Evolutionary conservation across 2,113 vertebrate genomes (phyloP).

Genomic region (Stegastes partitus): DNA sequence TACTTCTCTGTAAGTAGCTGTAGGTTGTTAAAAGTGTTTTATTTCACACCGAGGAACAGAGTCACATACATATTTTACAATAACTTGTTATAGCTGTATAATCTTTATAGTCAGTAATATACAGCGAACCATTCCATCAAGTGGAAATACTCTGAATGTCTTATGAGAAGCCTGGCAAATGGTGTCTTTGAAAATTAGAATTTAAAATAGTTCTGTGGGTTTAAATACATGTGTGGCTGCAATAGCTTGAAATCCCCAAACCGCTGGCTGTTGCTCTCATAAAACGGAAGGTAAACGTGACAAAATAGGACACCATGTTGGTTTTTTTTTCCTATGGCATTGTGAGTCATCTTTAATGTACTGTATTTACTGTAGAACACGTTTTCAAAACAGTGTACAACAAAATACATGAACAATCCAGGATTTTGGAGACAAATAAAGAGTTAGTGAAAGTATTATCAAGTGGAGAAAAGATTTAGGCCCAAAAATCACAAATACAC

Average conservation of each 20-base stretch:
- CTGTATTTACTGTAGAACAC: not conserved
- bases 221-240: not conserved
- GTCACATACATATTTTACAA: not conserved
- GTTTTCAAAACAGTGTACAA: not conserved
- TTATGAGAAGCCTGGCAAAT: not conserved
- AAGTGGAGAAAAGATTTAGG: not conserved
- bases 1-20: not conserved
- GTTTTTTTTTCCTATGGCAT: not conserved
- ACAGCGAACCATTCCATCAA: no score
- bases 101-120: not conserved
- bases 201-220: no score
- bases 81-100: no score
- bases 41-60: not conserved
- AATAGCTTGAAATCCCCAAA: not conserved
- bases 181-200: no score
- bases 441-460: no score
- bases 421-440: not conserved
- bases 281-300: not conserved
- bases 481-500: constrained; percentile 1
- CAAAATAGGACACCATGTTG: not conserved
- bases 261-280: not conserved
- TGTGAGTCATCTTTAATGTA: constrained; percentile 27
- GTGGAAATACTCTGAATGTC: not conserved
- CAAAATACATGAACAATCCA: not conserved
- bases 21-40: not conserved